Evolutionary conservation across 2,797 vertebrate species (phyloP), one percentile per base, ranked within the genome.

Genomic region (Zalophus californianus): DNA sequence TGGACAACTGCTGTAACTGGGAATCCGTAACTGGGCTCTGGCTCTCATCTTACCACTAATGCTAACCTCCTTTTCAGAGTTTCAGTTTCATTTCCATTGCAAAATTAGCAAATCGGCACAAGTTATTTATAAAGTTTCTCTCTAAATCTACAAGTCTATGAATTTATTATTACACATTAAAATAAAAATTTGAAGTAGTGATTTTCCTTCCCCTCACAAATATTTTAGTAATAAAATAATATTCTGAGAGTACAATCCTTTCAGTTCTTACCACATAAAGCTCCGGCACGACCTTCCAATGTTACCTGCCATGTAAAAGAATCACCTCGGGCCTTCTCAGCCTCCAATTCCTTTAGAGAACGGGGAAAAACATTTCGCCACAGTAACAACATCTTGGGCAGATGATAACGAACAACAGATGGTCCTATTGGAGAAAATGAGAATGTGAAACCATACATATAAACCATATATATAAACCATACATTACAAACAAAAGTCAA

Each of bases 261-360:
- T 64, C 88, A 89, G 91, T 93, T 93, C 98, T 99, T 99, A 99
- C 99, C 99, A 72, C 99, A 99, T 60, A 99, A 98, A 50, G 99
- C 99, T 98, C 99, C 99, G 52, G 99, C 99, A 2, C 99, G 99
- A 52, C 99, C 99, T 98, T 99, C 99, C 98, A 99, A 97, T 0
- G 99, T 99, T 95, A 99, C 99, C 98, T 99, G 99, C 99, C 99
- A 99, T 70, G 99, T 99, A 98, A 99, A 99, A 78, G 99, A 99
- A 99, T 99, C 99, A 88, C 99, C 99, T 98, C 99, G 99, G 1
- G 99, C 99, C 97, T 99, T 99, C 98, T 99, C 99, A 3, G 99
- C 99, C 97, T 99, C 99, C 97, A 99, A 77, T 91, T 99, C 99
- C 98, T 99, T 99, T 98, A 99, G 98, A 50, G 99, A 99, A 95